Evolutionary conservation across 2,888 invertebrate species (phyloP), one percentile per base, ranked within the genome.

Genomic region (Ligdia adustata): DNA sequence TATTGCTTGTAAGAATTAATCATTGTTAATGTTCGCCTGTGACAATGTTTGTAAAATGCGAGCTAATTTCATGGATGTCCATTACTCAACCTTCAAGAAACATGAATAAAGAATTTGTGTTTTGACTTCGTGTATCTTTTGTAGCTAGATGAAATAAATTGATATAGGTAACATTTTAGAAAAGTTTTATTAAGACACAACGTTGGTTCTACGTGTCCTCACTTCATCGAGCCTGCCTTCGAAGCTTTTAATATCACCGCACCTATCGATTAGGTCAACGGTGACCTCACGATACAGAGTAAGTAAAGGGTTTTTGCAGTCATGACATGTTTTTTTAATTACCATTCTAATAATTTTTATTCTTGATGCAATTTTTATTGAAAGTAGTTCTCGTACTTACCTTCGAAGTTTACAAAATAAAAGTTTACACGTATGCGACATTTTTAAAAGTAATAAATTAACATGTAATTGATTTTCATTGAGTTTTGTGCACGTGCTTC

Each of bases 1-100:
- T 63, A 47, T 57, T 52, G 52, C 48, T 26, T 44, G 48, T 32
- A 43, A 47, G 51, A 63, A 76, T 72, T 71, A 68, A 72, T 75
- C 71, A 69, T 63, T 48, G 34, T 27, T 43, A 51, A 47, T 28
- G 27, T 28, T 33, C 48, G 44, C 7, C 58, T 63, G 68, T 64
- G 42, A 57, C 59, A 60, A 43, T 50, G 34, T 62, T 57, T 51
- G 33, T 45, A 49, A 38, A 44, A 43, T 14, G 26, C 35, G 27
- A 44, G 35, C 40, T 35, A 41, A 55, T 46, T 57, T 32, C 27
- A 9, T 6, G 33, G 34, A 16, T 29, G 20, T 9, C 37, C 40
- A 44, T 52, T 42, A 43, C 27, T 44, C 34, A 55, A 57, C 53
- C 48, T 60, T 59, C 41, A 54, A 42, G 33, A 41, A 33, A 41